phyloP scores from a whole-genome alignment of 2,113 vertebrate genomes.

The Sterrhoptilus dennistouni region DNA sequence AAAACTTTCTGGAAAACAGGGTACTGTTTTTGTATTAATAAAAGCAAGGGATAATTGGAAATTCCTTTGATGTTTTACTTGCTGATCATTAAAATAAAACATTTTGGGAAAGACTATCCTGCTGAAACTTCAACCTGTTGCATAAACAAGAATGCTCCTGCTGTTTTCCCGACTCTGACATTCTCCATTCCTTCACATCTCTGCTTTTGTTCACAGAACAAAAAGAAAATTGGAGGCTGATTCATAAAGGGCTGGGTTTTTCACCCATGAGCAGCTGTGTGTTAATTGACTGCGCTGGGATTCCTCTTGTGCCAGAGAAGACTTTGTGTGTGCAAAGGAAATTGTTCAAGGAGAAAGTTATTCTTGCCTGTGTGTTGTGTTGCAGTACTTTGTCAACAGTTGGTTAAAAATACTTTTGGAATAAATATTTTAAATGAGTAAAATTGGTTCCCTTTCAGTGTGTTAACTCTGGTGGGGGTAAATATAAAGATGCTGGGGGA shows the following conservation, averaged over 20 bases:
- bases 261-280: neutral
- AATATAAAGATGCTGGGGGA: neutral
- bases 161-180: neutral
- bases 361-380: neutral
- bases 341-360: neutral
- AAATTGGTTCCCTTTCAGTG: neutral
- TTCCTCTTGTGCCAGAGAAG: neutral
- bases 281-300: slow-evolving; percentile 43
- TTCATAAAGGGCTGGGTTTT: neutral
- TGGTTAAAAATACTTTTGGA: neutral
- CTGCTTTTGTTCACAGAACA: neutral
- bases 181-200: neutral
- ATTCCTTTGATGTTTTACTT: neutral
- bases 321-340: neutral
- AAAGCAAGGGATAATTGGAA: neutral
- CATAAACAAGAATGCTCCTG: neutral
- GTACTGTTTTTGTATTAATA: neutral
- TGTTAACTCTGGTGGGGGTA: neutral
- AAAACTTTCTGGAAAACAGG: neutral
- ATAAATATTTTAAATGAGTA: neutral
- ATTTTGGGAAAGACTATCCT: neutral
- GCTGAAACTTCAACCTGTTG: neutral
- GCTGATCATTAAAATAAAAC: neutral
- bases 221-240: neutral
- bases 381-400: neutral